These are phyloP conservation scores for Drosophila quinaria DNA, from an alignment of 2,888 invertebrate genomes.

Conservation along the genomic window DNA sequence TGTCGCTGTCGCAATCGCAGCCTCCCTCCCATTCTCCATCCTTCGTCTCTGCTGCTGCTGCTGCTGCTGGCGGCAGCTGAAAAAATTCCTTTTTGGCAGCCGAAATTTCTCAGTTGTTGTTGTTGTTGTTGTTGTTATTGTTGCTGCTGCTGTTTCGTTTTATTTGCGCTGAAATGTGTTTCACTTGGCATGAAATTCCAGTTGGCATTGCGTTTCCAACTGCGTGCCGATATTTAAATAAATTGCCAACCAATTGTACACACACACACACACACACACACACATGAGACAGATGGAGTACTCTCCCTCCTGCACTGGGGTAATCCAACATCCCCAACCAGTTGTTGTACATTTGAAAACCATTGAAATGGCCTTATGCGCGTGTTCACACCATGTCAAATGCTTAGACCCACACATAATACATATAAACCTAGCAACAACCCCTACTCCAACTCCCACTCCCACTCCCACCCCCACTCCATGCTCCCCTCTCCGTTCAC, in stretches of 20 bases:
- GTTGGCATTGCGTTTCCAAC: constrained; percentile 79
- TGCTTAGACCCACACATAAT: constrained; percentile 52
- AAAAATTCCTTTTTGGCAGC: constrained; percentile 79
- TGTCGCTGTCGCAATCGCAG: constrained; percentile 57
- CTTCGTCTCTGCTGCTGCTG: constrained; percentile 14
- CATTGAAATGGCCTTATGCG: constrained; percentile 69
- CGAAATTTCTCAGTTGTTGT: constrained; percentile 47
- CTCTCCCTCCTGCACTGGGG: background rate
- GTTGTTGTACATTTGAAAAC: constrained; percentile 53
- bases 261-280: constrained; percentile 44
- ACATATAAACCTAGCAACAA: constrained; percentile 31
- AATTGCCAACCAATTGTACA: constrained; percentile 78
- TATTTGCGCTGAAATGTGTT: constrained; percentile 64
- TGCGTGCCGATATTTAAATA: constrained; percentile 81
- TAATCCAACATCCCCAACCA: constrained; percentile 10
- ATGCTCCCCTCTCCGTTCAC: background rate
- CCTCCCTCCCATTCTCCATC: constrained; percentile 27
- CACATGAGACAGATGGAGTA: constrained; percentile 27
- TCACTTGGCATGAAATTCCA: constrained; percentile 76
- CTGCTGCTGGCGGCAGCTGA: constrained; percentile 70
- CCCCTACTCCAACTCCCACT: constrained; percentile 5
- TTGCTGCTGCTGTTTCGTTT: constrained; percentile 56
- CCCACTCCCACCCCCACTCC: background rate
- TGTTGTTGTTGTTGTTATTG: constrained; percentile 33
- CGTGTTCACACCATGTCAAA: constrained; percentile 79